Percentiles rank a stretch among this genome's conserved stretches.
These are phyloP conservation scores for Phoxinus dragarum DNA, from an alignment of 2,797 vertebrate species.

Conservation along the genomic window DNA sequence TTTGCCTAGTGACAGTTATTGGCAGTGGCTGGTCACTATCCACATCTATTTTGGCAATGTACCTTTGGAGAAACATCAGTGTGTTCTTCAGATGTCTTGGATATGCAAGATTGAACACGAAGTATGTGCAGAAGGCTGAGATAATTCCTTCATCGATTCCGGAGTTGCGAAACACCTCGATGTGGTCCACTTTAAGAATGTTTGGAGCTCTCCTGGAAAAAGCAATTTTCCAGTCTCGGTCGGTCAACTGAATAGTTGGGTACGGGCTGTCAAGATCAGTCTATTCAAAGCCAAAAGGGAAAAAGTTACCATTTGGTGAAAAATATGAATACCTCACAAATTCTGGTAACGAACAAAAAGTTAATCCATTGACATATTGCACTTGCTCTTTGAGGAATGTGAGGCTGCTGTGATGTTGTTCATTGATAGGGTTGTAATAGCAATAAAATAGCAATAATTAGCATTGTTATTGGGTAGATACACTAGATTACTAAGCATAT, in stretches of 20 bases:
- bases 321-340: too few relatives aligned
- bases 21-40: not conserved
- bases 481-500: too few relatives aligned
- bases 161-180: not conserved
- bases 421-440: too few relatives aligned
- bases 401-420: too few relatives aligned
- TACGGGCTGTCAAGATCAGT: too few relatives aligned
- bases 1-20: not conserved
- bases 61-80: not conserved
- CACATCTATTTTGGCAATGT: not conserved
- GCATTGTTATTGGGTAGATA: too few relatives aligned
- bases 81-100: slow-evolving; percentile 9
- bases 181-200: slow-evolving; percentile 17
- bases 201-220: slow-evolving; percentile 10
- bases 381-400: too few relatives aligned
- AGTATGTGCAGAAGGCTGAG: slow-evolving; percentile 11
- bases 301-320: too few relatives aligned
- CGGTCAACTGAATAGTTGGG: not conserved
- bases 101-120: slow-evolving; percentile 1
- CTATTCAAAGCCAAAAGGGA: too few relatives aligned
- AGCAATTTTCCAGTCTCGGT: not conserved
- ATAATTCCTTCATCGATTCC: not conserved
- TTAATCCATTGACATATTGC: too few relatives aligned
- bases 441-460: too few relatives aligned
- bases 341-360: too few relatives aligned